Evolutionary conservation across 1,140 invertebrate species (phyloP).

Genomic region (Cotesia vestalis): DNA sequence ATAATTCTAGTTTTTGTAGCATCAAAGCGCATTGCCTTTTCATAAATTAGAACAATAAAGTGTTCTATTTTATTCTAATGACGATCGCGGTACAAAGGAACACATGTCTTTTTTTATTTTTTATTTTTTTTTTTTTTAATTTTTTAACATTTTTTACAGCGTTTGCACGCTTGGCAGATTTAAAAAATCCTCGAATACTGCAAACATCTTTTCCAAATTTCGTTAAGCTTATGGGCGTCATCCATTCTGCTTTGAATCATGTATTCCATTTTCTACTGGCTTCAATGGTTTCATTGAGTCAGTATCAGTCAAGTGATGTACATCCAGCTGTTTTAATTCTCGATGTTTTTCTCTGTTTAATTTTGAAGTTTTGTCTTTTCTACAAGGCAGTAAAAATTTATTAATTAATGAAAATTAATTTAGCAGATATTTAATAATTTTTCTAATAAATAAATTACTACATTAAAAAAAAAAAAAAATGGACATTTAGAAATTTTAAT

Average conservation of each 20-base stretch:
- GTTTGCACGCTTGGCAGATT: constrained; percentile 32
- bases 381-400: constrained; percentile 22
- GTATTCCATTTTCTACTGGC: constrained; percentile 52
- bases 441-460: too few relatives aligned
- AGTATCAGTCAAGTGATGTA: constrained; percentile 47
- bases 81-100: too few relatives aligned
- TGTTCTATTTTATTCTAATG: too few relatives aligned
- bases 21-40: too few relatives aligned
- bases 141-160: constrained; percentile 17
- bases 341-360: constrained; percentile 44
- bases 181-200: constrained; percentile 40
- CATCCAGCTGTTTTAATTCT: constrained; percentile 45
- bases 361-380: constrained; percentile 44
- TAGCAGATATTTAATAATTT: too few relatives aligned
- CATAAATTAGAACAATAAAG: too few relatives aligned
- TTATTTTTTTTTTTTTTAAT: not conserved
- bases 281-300: constrained; percentile 55
- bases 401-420: too few relatives aligned
- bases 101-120: not conserved
- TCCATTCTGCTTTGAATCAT: constrained; percentile 56
- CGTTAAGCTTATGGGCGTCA: constrained; percentile 30
- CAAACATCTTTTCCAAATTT: constrained; percentile 38
- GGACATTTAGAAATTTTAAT: too few relatives aligned
- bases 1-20: too few relatives aligned
- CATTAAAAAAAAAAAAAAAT: too few relatives aligned